Conservation (phyloP, 2,888 invertebrate species). For the Clitarchus hookeri region DNA sequence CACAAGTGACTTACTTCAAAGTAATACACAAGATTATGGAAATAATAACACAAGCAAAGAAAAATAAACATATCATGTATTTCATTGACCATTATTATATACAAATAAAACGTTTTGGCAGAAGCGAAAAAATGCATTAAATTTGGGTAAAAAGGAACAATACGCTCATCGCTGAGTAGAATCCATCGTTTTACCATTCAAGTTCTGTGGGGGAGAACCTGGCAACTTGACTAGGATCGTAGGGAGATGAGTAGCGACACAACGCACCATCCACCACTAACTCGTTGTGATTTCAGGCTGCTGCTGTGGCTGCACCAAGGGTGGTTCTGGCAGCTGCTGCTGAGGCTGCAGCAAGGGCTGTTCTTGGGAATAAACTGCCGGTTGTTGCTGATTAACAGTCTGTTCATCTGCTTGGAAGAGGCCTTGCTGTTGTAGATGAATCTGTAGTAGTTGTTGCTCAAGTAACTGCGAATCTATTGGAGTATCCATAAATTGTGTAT, state of each 20-base stretch:
- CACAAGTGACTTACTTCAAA: no score
- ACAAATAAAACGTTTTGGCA: slow-evolving; percentile 7
- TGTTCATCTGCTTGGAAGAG: background rate
- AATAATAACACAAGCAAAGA: slow-evolving; percentile 1
- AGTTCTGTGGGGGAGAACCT: slow-evolving; percentile 14
- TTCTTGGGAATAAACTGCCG: background rate
- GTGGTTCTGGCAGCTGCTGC: slow-evolving; percentile 3
- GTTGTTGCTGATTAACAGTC: background rate
- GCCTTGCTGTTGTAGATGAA: background rate
- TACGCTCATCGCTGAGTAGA: slow-evolving; percentile 3
- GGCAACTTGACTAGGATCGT: slow-evolving; percentile 8
- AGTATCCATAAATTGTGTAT: background rate
- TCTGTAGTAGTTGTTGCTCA: background rate
- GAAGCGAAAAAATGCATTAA: slow-evolving; percentile 14
- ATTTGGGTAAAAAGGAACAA: slow-evolving; percentile 9
- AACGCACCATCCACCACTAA: background rate
- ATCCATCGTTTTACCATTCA: background rate
- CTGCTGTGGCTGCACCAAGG: background rate
- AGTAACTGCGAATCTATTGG: background rate
- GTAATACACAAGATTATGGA: background rate
- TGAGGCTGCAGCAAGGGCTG: background rate
- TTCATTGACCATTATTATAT: slow-evolving; percentile 14
- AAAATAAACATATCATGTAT: slow-evolving; percentile 9
- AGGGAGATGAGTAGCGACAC: background rate
- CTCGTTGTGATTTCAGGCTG: background rate